These are phyloP conservation scores for Clunio marinus DNA, from an alignment of 2,888 invertebrate species.

Conservation along the genomic window DNA sequence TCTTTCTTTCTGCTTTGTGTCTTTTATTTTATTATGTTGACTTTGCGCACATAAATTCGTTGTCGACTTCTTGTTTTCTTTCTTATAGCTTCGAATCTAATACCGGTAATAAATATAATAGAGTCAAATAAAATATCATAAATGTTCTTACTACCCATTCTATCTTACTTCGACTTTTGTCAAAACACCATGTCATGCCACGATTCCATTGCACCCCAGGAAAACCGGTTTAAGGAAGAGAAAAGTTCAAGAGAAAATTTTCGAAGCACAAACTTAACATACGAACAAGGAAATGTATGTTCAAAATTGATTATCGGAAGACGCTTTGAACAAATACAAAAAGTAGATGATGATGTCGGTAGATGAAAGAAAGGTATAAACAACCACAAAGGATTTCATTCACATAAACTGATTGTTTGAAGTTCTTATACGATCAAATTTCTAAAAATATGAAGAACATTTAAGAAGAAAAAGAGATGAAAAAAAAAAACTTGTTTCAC, in stretches of 20 bases:
- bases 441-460: too few relatives aligned
- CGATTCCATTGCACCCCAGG: conserved; percentile 24
- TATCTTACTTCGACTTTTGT: conserved; percentile 8
- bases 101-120: background rate
- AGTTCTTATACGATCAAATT: too few relatives aligned
- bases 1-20: background rate
- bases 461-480: too few relatives aligned
- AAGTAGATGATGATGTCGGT: background rate
- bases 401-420: too few relatives aligned
- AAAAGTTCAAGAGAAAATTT: background rate
- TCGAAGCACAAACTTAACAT: background rate
- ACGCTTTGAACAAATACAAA: conserved; percentile 1
- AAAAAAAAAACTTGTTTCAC: too few relatives aligned
- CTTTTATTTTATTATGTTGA: background rate
- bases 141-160: conserved; percentile 8
- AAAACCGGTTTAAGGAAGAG: background rate
- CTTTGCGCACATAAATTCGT: background rate
- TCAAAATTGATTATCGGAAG: conserved; percentile 18
- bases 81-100: background rate
- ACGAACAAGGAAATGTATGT: conserved; percentile 29
- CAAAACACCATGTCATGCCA: conserved; percentile 21
- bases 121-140: background rate
- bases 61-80: background rate
- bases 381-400: too few relatives aligned
- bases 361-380: background rate